These are phyloP conservation scores for Pangasianodon gigas DNA, from an alignment of 2,113 vertebrate genomes.

Conservation along the genomic window DNA sequence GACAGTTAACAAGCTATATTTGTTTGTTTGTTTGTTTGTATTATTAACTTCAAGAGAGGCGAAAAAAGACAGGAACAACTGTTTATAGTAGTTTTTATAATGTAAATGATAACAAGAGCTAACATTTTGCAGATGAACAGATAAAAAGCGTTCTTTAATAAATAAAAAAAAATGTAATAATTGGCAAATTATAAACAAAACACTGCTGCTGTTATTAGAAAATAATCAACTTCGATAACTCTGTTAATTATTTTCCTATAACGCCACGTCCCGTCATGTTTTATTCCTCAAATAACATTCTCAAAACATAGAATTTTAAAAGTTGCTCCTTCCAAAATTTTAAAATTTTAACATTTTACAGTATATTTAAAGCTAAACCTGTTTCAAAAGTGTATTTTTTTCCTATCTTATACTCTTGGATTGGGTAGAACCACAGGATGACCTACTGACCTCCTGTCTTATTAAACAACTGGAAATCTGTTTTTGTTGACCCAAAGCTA, in stretches of 20 bases:
- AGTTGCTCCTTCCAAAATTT: too few species aligned
- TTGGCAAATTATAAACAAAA: neutral
- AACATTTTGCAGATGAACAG: neutral
- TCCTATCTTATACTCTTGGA: neutral
- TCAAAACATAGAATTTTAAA: too few species aligned
- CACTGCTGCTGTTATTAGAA: too few species aligned
- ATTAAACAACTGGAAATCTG: conserved; percentile 10
- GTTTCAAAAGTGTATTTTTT: neutral
- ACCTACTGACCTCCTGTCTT: neutral
- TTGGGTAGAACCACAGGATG: neutral
- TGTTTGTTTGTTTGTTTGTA: neutral
- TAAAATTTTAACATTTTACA: neutral
- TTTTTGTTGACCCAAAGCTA: conserved; percentile 3
- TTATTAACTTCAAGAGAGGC: too few species aligned
- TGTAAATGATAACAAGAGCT: neutral
- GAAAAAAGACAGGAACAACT: neutral
- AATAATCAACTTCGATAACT: too few species aligned
- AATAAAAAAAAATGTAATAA: neutral
- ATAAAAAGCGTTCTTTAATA: neutral
- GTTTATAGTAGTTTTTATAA: neutral
- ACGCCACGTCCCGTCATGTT: too few species aligned
- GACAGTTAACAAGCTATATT: neutral
- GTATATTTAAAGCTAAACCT: neutral
- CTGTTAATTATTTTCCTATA: too few species aligned
- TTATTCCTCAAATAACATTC: too few species aligned